Evolutionary conservation across 1,140 invertebrate species (phyloP), one percentile per base, ranked within the genome.

Genomic region (Mycetomoellerius zeteki): DNA sequence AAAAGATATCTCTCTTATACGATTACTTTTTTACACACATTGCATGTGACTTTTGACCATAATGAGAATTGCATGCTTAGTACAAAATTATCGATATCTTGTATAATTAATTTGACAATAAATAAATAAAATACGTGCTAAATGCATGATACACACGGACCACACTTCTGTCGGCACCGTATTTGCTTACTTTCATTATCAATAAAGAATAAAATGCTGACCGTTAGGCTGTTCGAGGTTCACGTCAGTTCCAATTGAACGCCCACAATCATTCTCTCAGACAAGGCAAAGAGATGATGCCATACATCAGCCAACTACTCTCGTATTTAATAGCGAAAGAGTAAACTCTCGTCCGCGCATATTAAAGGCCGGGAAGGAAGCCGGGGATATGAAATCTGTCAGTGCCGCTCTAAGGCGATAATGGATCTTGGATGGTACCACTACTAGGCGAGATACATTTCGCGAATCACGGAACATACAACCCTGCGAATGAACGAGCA

Each of bases 381-480:
- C 0, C 19, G 7, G n/a, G 19, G 37, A 73, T 84, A 47, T 73
- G 54, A 78, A 85, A 85, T 85, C 73, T 65, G 69, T 54, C 56
- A 43, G 54, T 37, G 56, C 4, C 24, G 69, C 64, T 75, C 24
- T 6, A 69, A 62, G 50, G 56, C 58, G 89, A 89, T 80, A 90
- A 90, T 85, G 86, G 62, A 33, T 67, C 52, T 30, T 27, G 64
- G 58, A 71, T 69, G 60, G 37, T 73, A 67, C 76, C 30, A 72
- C 84, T 76, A 52, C 54, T 69, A 69, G 65, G 27, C 54, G 80
- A 73, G 67, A 60, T 80, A 54, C 43, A 62, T 84, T 88, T 69
- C 58, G 89, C 77, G 81, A 89, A 92, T 58, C 88, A 65, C 37
- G 69, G 54, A 73, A 84, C 54, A 67, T 47, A 30, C 78, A 72